A percentile compares a stretch with the other conserved stretches of the same genome.
phyloP scores from a whole-genome alignment of 2,113 vertebrate genomes.

The Struthio camelus region DNA sequence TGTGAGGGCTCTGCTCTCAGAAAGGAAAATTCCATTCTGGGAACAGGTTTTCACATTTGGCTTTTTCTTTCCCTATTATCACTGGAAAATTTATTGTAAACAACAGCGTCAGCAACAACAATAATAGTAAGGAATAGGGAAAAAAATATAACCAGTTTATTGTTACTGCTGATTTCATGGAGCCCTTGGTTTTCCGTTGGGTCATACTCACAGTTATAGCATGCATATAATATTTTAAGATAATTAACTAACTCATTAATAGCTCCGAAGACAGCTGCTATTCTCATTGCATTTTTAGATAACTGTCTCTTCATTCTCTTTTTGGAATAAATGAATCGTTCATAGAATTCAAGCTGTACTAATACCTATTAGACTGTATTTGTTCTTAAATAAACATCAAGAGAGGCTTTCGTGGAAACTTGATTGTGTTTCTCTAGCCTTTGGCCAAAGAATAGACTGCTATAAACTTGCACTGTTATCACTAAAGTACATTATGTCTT shows the following conservation, averaged over 20 bases:
- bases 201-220: neutral
- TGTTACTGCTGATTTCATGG: neutral
- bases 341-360: neutral
- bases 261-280: neutral
- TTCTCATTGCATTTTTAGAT: neutral
- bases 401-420: neutral
- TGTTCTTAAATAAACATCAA: constrained; percentile 5
- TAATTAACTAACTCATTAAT: neutral
- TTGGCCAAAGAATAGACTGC: neutral
- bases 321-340: neutral
- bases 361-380: neutral
- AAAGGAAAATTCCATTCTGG: neutral
- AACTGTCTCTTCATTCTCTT: neutral
- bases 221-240: neutral
- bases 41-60: neutral
- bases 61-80: neutral
- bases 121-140: neutral
- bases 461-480: neutral
- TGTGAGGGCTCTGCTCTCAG: neutral
- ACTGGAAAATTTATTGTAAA: neutral
- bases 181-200: neutral
- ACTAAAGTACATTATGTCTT: neutral
- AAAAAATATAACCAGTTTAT: neutral
- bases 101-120: neutral
- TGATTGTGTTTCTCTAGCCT: neutral